A percentile compares a stretch with the other conserved stretches of the same genome.
Conservation (phyloP, 2,113 vertebrate species). For the Dasyurus viverrinus region DNA sequence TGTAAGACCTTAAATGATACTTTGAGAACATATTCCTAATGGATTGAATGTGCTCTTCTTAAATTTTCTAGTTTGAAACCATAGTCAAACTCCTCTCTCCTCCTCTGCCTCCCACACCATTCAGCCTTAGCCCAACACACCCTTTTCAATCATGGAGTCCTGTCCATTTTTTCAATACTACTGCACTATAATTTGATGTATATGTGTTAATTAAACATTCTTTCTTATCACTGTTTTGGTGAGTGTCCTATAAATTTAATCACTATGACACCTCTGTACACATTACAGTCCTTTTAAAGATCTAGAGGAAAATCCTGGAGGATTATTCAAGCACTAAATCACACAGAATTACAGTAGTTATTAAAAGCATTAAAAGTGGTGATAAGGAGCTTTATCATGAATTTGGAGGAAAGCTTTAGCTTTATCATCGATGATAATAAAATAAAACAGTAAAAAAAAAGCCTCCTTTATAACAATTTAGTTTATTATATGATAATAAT, state of each 20-base stretch:
- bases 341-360: conserved; percentile 80
- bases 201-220: conserved; percentile 71
- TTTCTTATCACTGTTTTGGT: conserved; percentile 78
- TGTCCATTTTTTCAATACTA: conserved; percentile 69
- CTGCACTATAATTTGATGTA: conserved; percentile 61
- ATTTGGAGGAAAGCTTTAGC: conserved; percentile 74
- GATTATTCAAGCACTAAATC: conserved; percentile 81
- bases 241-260: conserved; percentile 78
- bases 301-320: conserved; percentile 82
- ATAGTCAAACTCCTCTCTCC: background rate
- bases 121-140: background rate
- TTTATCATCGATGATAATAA: conserved; percentile 77
- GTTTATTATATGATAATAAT: conserved; percentile 76
- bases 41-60: background rate
- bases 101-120: background rate
- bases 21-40: background rate
- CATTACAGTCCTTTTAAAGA: conserved; percentile 81
- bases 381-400: conserved; percentile 79
- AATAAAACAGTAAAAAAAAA: conserved; percentile 68
- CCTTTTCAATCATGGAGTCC: background rate
- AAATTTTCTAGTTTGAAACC: background rate
- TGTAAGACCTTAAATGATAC: background rate
- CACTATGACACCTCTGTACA: conserved; percentile 78
- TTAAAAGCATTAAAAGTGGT: conserved; percentile 79
- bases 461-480: conserved; percentile 62